A percentile compares a stretch with the other conserved stretches of the same genome.
phyloP scores from a whole-genome alignment of 2,888 invertebrate species.

The Leptinotarsa tumamoca region DNA sequence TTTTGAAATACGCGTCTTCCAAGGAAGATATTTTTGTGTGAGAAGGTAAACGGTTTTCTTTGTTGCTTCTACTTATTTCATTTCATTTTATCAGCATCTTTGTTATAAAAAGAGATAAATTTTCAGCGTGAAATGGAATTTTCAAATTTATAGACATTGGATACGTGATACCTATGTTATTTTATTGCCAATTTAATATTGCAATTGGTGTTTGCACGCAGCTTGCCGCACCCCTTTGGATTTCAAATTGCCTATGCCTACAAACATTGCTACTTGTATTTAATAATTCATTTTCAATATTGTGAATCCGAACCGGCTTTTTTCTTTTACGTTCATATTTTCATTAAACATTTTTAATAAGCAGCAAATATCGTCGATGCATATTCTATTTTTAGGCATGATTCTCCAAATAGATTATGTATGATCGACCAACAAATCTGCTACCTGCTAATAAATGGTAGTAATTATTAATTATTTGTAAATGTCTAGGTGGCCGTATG shows the following conservation, averaged over 20 bases:
- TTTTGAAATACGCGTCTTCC: slow-evolving; percentile 55
- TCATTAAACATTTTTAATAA: neutral
- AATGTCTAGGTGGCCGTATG: slow-evolving; percentile 9
- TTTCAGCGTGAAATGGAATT: slow-evolving; percentile 61
- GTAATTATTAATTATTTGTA: neutral
- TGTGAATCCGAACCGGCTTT: slow-evolving; percentile 5
- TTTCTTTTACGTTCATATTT: neutral
- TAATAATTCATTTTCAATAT: neutral
- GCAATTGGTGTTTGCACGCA: slow-evolving; percentile 8
- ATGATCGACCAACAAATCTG: neutral
- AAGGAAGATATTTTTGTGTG: slow-evolving; percentile 50
- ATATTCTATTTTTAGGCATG: neutral
- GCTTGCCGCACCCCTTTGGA: slow-evolving; percentile 35
- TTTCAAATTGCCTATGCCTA: neutral
- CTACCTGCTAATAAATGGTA: neutral
- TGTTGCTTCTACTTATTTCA: slow-evolving; percentile 67
- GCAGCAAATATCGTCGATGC: neutral
- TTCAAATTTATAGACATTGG: slow-evolving; percentile 42
- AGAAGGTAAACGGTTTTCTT: slow-evolving; percentile 66
- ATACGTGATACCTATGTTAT: slow-evolving; percentile 4
- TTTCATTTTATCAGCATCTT: slow-evolving; percentile 68
- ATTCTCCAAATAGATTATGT: neutral
- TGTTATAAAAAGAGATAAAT: slow-evolving; percentile 68
- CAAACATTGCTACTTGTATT: neutral
- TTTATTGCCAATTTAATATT: slow-evolving; percentile 9